A percentile compares a stretch with the other conserved stretches of the same genome.
phyloP scores from a whole-genome alignment of 2,797 vertebrate species.

The Lutjanus argentimaculatus region DNA sequence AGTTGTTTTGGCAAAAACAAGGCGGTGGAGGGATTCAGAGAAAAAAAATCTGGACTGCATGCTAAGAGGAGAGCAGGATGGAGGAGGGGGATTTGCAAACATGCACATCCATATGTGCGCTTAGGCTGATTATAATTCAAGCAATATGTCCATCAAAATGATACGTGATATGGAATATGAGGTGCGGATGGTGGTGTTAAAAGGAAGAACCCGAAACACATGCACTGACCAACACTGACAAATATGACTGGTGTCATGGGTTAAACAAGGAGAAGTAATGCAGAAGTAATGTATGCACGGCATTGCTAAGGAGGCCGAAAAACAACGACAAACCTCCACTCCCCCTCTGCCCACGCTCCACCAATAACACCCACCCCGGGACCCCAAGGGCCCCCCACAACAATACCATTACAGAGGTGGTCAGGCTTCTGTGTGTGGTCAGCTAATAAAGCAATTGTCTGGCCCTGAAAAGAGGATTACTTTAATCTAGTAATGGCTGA shows the following conservation, averaged over 20 bases:
- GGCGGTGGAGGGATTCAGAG: conserved; percentile 36
- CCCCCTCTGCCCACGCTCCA: conserved; percentile 17
- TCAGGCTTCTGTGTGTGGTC: conserved; percentile 83
- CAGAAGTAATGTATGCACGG: conserved; percentile 53
- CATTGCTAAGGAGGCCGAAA: conserved; percentile 42
- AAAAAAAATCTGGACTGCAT: conserved; percentile 48
- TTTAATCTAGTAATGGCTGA: conserved; percentile 87
- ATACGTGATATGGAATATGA: conserved; percentile 12
- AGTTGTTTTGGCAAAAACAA: conserved; percentile 54
- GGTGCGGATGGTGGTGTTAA: neutral
- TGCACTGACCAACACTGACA: conserved; percentile 37
- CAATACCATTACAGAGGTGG: conserved; percentile 83
- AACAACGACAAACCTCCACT: conserved; percentile 13
- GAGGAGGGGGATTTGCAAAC: conserved; percentile 23
- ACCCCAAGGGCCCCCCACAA: conserved; percentile 68
- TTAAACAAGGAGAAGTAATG: conserved; percentile 23
- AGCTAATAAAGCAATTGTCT: conserved; percentile 88
- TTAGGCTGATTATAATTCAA: conserved; percentile 42
- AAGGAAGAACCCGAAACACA: conserved; percentile 7
- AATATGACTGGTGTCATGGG: neutral
- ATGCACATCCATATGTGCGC: conserved; percentile 20
- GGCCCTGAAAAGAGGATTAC: conserved; percentile 87
- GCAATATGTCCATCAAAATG: conserved; percentile 29
- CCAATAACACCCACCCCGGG: conserved; percentile 41
- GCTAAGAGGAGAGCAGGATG: conserved; percentile 19